phyloP scores from a whole-genome alignment of 1,140 invertebrate genomes.

The Camponotus floridanus region DNA sequence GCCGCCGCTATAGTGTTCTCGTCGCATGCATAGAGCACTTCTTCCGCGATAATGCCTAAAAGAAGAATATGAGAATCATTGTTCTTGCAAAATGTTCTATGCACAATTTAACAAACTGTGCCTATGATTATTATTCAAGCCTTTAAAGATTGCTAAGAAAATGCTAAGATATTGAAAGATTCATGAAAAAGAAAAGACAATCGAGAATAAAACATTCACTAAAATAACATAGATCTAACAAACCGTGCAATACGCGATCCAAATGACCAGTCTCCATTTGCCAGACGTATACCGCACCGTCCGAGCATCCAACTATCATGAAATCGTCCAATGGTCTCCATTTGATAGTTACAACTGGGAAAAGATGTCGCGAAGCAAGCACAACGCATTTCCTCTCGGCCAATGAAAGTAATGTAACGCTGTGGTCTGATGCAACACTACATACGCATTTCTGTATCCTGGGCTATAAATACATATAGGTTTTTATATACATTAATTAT shows the following conservation, averaged over 20 bases:
- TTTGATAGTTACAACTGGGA: constrained; percentile 98
- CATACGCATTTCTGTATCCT: constrained; percentile 98
- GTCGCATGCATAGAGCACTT: constrained; percentile 98
- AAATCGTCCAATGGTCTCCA: constrained; percentile 99
- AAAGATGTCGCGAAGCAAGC: constrained; percentile 97
- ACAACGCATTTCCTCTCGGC: constrained; percentile 98
- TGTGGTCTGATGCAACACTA: constrained; percentile 98
- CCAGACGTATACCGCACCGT: constrained; percentile 99
- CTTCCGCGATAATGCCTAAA: constrained; percentile 96
- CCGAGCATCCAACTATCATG: constrained; percentile 98
- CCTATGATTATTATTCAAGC: background rate
- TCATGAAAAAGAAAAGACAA: background rate
- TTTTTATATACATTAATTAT: background rate
- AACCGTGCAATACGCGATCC: constrained; percentile 97
- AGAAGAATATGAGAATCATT: constrained; percentile 14
- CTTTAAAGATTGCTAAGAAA: background rate
- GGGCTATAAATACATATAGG: constrained; percentile 87
- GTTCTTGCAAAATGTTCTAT: background rate
- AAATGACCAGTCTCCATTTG: constrained; percentile 99
- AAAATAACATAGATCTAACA: background rate
- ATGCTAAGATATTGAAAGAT: background rate
- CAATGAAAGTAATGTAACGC: constrained; percentile 96
- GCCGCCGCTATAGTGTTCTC: constrained; percentile 90
- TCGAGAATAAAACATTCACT: background rate
- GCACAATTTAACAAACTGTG: constrained; percentile 20